phyloP scores from a whole-genome alignment of 2,113 vertebrate species.

The Sylvietta virens region DNA sequence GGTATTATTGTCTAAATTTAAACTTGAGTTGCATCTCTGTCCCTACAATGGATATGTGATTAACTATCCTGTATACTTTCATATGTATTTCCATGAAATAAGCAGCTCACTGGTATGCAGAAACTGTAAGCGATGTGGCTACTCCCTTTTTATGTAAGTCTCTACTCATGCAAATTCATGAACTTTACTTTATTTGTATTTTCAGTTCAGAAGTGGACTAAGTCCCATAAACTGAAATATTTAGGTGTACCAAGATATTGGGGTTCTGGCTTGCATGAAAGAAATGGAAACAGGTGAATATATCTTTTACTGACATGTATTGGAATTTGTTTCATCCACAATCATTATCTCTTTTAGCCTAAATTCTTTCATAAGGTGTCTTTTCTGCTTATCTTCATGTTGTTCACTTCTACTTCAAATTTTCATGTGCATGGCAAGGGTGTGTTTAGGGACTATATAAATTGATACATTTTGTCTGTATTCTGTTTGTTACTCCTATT shows the following conservation, averaged over 20 bases:
- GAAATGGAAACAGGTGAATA: constrained; percentile 85
- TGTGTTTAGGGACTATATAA: not conserved
- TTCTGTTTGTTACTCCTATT: not conserved
- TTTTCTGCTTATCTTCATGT: not conserved
- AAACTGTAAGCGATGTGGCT: not conserved
- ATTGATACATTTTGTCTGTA: not conserved
- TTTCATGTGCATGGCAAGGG: not conserved
- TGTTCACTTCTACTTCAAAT: not conserved
- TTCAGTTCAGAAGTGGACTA: constrained; percentile 90
- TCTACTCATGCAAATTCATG: not conserved
- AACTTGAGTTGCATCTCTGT: not conserved
- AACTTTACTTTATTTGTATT: constrained; percentile 61
- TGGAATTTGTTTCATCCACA: not conserved
- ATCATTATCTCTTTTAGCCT: not conserved
- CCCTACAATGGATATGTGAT: not conserved
- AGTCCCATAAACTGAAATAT: constrained; percentile 82
- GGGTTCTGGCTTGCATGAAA: constrained; percentile 92
- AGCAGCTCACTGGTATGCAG: not conserved
- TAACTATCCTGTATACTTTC: not conserved
- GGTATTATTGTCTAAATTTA: not conserved
- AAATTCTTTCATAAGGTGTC: not conserved
- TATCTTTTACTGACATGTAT: not conserved
- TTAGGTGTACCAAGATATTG: constrained; percentile 92
- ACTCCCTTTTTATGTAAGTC: not conserved
- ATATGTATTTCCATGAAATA: not conserved